These are phyloP conservation scores for Apodemia mormo DNA, from an alignment of 2,888 invertebrate species.

Conservation along the genomic window DNA sequence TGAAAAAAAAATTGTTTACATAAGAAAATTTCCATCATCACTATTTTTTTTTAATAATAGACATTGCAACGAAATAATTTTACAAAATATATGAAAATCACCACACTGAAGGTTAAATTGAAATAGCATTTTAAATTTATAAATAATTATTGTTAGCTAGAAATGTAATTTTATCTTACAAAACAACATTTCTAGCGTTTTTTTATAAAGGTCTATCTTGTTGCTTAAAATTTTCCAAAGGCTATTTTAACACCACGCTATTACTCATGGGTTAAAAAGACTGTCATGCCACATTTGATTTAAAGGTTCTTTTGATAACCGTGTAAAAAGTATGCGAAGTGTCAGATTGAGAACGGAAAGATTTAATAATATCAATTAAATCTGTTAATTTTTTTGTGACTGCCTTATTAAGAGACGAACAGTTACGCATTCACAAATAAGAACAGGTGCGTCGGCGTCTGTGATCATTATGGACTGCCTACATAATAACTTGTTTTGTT, in stretches of 20 bases:
- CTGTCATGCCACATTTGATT: slow-evolving; percentile 34
- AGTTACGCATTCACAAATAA: slow-evolving; percentile 45
- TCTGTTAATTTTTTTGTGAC: slow-evolving; percentile 65
- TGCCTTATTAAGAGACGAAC: slow-evolving; percentile 43
- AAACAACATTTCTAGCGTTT: no score
- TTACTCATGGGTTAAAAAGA: slow-evolving; percentile 27
- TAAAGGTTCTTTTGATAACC: slow-evolving; percentile 43
- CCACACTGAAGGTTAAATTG: no score
- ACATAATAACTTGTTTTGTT: slow-evolving; percentile 14
- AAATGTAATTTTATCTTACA: no score
- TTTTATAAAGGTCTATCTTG: no score
- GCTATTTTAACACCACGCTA: slow-evolving; percentile 40
- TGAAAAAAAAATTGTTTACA: no score
- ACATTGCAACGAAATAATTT: no score
- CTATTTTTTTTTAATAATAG: no score
- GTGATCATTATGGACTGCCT: slow-evolving; percentile 32
- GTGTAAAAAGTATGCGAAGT: slow-evolving; percentile 40
- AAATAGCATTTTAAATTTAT: no score
- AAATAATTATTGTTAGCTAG: no score
- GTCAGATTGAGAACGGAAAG: slow-evolving; percentile 57
- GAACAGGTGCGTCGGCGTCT: slow-evolving; percentile 41
- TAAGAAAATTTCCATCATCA: no score
- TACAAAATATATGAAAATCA: no score
- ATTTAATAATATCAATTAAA: slow-evolving; percentile 71
- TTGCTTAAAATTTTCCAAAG: neutral